Evolutionary conservation across 2,797 vertebrate genomes (phyloP).

Genomic region (Taeniopygia guttata): DNA sequence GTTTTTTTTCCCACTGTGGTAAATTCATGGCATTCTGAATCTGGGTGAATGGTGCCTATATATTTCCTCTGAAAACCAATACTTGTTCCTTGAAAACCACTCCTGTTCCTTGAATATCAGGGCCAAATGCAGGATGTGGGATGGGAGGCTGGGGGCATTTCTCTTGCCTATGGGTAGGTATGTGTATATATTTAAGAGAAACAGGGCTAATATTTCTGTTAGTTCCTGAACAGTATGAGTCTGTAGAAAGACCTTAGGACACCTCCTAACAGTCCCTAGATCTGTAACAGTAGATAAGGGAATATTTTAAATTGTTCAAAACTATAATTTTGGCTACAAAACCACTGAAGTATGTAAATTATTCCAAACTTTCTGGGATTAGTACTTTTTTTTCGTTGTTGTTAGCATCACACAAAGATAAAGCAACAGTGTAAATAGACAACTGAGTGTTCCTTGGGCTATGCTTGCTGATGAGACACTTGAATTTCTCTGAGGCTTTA

Average conservation of each 20-base stretch:
- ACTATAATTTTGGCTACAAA: neutral
- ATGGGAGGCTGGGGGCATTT: neutral
- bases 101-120: neutral
- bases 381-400: neutral
- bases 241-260: neutral
- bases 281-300: neutral
- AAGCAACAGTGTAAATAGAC: neutral
- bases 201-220: neutral
- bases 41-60: neutral
- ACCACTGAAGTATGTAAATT: neutral
- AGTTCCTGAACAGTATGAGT: neutral
- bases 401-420: neutral
- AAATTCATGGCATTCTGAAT: neutral
- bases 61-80: neutral
- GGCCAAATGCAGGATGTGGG: neutral
- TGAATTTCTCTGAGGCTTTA: conserved; percentile 14
- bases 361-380: neutral
- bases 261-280: neutral
- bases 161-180: neutral
- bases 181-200: neutral
- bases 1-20: neutral
- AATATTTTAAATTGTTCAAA: neutral
- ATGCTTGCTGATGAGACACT: neutral
- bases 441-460: neutral
- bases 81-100: neutral